Evolutionary conservation across 2,113 vertebrate species (phyloP).

Genomic region (Suricata suricatta): DNA sequence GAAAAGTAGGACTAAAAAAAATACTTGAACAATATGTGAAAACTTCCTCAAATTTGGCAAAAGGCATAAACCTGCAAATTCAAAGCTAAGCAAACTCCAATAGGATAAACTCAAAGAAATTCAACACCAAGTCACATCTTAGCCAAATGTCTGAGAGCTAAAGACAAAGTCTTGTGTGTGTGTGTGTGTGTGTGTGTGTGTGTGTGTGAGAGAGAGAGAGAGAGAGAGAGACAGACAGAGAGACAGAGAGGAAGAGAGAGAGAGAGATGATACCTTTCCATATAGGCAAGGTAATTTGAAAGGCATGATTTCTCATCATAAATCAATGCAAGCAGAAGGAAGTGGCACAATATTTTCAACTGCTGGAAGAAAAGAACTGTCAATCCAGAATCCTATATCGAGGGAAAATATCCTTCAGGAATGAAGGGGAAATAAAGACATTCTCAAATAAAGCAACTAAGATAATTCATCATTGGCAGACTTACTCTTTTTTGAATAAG

Average conservation of each 20-base stretch:
- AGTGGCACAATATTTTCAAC: neutral
- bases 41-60: neutral
- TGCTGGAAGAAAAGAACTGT: neutral
- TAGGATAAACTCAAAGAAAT: slow-evolving; percentile 7
- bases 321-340: slow-evolving; percentile 14
- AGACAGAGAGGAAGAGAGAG: neutral
- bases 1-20: neutral
- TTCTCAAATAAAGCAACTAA: slow-evolving; percentile 12
- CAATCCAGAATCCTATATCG: neutral
- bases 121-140: neutral
- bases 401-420: slow-evolving; percentile 43
- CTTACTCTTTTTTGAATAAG: neutral
- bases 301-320: neutral
- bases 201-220: too few relatives aligned
- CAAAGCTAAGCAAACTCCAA: neutral
- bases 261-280: neutral
- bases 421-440: neutral
- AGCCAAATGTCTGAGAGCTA: neutral
- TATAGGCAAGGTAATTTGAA: slow-evolving; percentile 21
- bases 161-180: neutral
- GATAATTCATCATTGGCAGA: neutral
- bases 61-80: neutral
- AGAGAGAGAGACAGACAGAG: neutral
- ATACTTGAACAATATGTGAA: neutral
- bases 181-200: too few relatives aligned